Conservation (phyloP, 2,888 invertebrate genomes). For the Drosophila colorata region DNA sequence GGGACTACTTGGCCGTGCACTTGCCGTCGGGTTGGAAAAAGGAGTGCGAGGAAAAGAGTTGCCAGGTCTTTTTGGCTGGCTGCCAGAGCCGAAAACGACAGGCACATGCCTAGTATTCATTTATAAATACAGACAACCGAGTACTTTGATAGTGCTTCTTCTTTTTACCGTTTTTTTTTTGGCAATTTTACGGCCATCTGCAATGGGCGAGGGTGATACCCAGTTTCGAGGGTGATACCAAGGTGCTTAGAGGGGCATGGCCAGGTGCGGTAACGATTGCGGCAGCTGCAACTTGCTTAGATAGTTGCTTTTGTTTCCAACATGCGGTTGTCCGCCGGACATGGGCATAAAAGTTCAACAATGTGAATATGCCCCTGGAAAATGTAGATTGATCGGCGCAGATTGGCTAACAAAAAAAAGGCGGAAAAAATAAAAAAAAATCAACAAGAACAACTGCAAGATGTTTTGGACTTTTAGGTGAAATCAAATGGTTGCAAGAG, state of each 20-base stretch:
- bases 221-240: slow-evolving; percentile 3
- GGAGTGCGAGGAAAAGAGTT: slow-evolving; percentile 1
- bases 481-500: slow-evolving; percentile 18
- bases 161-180: not conserved
- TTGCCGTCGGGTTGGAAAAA: slow-evolving; percentile 21
- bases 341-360: slow-evolving; percentile 54
- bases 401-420: slow-evolving; percentile 34
- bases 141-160: slow-evolving; percentile 9
- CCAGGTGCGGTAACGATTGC: slow-evolving; percentile 9
- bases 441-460: slow-evolving; percentile 14
- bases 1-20: slow-evolving; percentile 46
- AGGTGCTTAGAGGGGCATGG: not conserved
- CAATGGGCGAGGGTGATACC: slow-evolving; percentile 18
- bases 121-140: slow-evolving; percentile 51
- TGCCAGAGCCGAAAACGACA: slow-evolving; percentile 47
- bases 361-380: slow-evolving; percentile 40
- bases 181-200: slow-evolving; percentile 34
- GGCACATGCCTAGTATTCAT: slow-evolving; percentile 46
- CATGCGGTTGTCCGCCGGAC: slow-evolving; percentile 45
- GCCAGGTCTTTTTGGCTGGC: slow-evolving; percentile 37
- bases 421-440: not conserved
- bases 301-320: slow-evolving; percentile 47
- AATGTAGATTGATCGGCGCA: slow-evolving; percentile 55
- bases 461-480: slow-evolving; percentile 25
- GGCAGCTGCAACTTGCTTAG: slow-evolving; percentile 31